Percentiles rank a stretch among this genome's conserved stretches.
Conservation (phyloP, 1,140 invertebrate genomes). For the Manduca sexta region DNA sequence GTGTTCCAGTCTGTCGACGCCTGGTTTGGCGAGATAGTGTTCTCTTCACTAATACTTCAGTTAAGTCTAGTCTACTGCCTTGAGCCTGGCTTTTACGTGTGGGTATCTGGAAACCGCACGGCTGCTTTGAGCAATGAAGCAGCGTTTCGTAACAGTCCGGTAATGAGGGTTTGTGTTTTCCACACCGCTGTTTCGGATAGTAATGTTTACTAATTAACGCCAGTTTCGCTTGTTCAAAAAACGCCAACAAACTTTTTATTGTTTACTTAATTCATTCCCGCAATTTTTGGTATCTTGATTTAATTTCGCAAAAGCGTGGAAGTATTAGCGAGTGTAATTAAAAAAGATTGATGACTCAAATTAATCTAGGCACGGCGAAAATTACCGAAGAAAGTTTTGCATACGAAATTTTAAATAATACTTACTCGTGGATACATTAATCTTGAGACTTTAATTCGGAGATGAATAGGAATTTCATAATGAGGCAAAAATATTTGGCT, state of each 20-base stretch:
- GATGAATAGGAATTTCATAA: no score
- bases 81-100: conserved; percentile 14
- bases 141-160: conserved; percentile 1
- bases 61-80: conserved; percentile 22
- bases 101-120: conserved; percentile 17
- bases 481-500: no score
- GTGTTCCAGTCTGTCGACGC: neutral
- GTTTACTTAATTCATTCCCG: no score
- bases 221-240: neutral
- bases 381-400: no score
- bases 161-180: conserved; percentile 2
- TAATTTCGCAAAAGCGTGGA: neutral
- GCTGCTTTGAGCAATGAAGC: conserved; percentile 10
- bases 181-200: neutral
- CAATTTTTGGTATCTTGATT: neutral
- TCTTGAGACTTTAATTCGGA: no score
- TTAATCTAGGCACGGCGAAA: no score
- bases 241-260: no score
- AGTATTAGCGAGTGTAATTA: no score
- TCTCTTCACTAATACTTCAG: conserved; percentile 24
- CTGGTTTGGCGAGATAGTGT: conserved; percentile 17
- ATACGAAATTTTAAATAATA: no score
- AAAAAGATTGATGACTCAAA: no score
- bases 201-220: conserved; percentile 7
- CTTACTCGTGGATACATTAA: no score